Evolutionary conservation across 2,888 invertebrate species (phyloP), one percentile per base, ranked within the genome.

Genomic region (Epiblema foenella): DNA sequence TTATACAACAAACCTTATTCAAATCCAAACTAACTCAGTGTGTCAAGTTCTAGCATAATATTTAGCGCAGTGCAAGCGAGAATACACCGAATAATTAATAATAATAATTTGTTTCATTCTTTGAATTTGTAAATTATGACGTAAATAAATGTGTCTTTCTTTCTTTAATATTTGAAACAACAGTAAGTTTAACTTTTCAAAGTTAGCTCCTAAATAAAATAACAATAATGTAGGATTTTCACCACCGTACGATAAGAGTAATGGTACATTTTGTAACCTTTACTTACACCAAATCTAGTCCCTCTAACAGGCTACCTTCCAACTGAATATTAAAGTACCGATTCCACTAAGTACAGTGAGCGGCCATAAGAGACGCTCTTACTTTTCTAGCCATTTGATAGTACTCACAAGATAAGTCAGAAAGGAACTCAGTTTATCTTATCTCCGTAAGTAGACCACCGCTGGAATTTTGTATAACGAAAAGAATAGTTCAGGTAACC

Each of bases 311-410:
- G 52, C n/a, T 52, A 20, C 20, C 15, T 15, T n/a, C 15, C 64
- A n/a, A 52, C 39, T 54, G 18, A 39, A 54, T 63, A 20, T 17
- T n/a, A 39, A 64, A 15, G 52, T 15, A 37, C 37, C n/a, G 51
- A 62, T 51, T 46, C 49, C 17, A 51, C 49, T 62, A 62, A 49
- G 60, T 46, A 60, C 46, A 24, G 24, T 60, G 24, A 46, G 64
- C 54, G 37, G 11, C 24, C 17, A 20, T 51, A 20, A 52, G 29
- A 56, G 39, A 39, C 20, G 18, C 39, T 39, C 24, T 29, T 49
- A 49, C 60, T 49, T 60, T 64, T 64, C 64, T 64, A 64, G 64
- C 54, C 37, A 51, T 54, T 39, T 54, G 54, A 64, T 39, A 17
- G 20, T 54, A 56, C 42, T 37, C 17, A 46, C 12, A 18, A 46